Evolutionary conservation across 2,113 vertebrate genomes (phyloP).

Genomic region (Plecotus auritus): DNA sequence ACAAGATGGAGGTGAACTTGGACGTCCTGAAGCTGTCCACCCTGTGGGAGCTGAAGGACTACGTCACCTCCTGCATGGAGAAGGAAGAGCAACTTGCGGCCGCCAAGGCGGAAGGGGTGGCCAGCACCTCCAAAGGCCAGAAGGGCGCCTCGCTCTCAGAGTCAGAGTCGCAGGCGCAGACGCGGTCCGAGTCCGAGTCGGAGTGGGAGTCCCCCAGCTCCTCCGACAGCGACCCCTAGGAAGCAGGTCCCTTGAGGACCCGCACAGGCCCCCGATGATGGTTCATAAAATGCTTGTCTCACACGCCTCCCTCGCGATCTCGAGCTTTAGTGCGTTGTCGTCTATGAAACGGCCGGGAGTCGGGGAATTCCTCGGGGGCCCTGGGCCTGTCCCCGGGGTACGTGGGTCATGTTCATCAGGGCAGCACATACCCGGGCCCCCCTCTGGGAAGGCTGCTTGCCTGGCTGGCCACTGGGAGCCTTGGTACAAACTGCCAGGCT

Average conservation of each 20-base stretch:
- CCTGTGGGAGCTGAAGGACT: neutral
- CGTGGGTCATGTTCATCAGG: slow-evolving; percentile 63
- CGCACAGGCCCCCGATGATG: slow-evolving; percentile 73
- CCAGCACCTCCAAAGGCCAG: slow-evolving; percentile 75
- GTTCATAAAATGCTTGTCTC: slow-evolving; percentile 75
- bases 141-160: slow-evolving; percentile 88
- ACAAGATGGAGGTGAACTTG: neutral
- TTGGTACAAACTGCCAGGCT: slow-evolving; percentile 64
- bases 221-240: slow-evolving; percentile 93
- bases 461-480: slow-evolving; percentile 37
- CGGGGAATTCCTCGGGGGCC: slow-evolving; percentile 69
- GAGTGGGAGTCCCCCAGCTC: slow-evolving; percentile 93
- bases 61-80: neutral
- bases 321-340: slow-evolving; percentile 72
- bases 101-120: slow-evolving; percentile 89
- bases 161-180: slow-evolving; percentile 84
- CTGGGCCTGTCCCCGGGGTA: slow-evolving; percentile 63
- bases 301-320: slow-evolving; percentile 70
- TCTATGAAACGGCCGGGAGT: no score
- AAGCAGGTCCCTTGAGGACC: slow-evolving; percentile 79
- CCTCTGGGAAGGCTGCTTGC: slow-evolving; percentile 58
- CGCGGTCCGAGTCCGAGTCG: neutral
- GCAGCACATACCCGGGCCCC: slow-evolving; percentile 47
- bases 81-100: slow-evolving; percentile 35
- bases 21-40: neutral